A percentile compares a stretch with the other conserved stretches of the same genome.
phyloP scores from a whole-genome alignment of 1,140 invertebrate species.

The Hylyphantes graminicola region DNA sequence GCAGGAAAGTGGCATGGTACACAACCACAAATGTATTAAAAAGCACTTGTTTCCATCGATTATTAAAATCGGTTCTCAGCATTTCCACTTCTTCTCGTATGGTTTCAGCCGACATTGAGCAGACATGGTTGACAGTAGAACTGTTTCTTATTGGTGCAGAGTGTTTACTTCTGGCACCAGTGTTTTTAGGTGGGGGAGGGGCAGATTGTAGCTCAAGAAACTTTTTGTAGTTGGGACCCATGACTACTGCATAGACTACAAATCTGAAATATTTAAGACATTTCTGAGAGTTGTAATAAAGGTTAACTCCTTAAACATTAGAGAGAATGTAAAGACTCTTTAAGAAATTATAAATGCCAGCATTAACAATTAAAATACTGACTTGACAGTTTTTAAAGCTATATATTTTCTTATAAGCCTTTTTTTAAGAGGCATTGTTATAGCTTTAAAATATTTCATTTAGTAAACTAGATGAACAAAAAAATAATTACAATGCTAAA shows the following conservation, averaged over 20 bases:
- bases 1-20: conserved; percentile 91
- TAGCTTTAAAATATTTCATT: too few species aligned
- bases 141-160: conserved; percentile 2
- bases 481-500: too few species aligned
- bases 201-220: conserved; percentile 64
- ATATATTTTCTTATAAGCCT: too few species aligned
- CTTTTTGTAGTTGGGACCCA: conserved; percentile 73
- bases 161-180: conserved; percentile 4
- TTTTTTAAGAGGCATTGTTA: too few species aligned
- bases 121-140: conserved; percentile 66
- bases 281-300: neutral
- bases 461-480: too few species aligned
- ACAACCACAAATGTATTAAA: conserved; percentile 90
- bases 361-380: too few species aligned
- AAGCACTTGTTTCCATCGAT: conserved; percentile 86
- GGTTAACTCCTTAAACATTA: too few species aligned
- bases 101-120: conserved; percentile 68
- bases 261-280: conserved; percentile 37
- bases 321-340: too few species aligned
- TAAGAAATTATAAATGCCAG: too few species aligned
- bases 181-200: neutral
- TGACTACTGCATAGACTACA: conserved; percentile 83
- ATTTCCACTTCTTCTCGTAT: conserved; percentile 87
- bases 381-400: too few species aligned
- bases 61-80: conserved; percentile 87